These are phyloP conservation scores for Neoaliturus tenellus DNA, from an alignment of 2,888 invertebrate species.

Conservation along the genomic window DNA sequence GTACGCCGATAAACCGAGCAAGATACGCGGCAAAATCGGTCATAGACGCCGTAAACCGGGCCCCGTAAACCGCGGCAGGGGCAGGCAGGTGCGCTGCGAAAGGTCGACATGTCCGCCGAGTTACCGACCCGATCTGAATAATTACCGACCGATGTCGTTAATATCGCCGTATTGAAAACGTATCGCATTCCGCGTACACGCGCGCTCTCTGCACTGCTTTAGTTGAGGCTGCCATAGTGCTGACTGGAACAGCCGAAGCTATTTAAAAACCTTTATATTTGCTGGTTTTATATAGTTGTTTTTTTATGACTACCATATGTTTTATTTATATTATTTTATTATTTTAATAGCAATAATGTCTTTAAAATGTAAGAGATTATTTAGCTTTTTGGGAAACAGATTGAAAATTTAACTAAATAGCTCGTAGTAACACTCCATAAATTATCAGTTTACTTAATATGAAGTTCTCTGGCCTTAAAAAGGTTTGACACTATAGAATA, in stretches of 20 bases:
- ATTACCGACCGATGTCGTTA: constrained; percentile 20
- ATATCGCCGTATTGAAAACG: constrained; percentile 27
- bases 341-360: too few species aligned
- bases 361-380: too few species aligned
- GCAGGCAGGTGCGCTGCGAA: constrained; percentile 30
- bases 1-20: constrained; percentile 34
- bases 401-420: too few species aligned
- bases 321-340: too few species aligned
- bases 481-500: too few species aligned
- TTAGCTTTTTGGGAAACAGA: too few species aligned
- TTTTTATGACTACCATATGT: too few species aligned
- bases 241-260: not conserved
- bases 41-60: constrained; percentile 33
- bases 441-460: too few species aligned
- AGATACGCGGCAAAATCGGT: constrained; percentile 39
- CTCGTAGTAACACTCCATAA: too few species aligned
- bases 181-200: constrained; percentile 14
- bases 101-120: constrained; percentile 24
- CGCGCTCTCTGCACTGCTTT: not conserved
- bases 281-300: too few species aligned
- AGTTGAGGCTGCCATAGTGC: not conserved
- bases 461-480: too few species aligned
- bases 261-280: too few species aligned
- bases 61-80: constrained; percentile 5
- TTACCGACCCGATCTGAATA: constrained; percentile 18